Percentiles rank a stretch among this genome's conserved stretches.
Evolutionary conservation across 1,140 invertebrate genomes (phyloP).

Genomic region (Monomorium pharaonis): DNA sequence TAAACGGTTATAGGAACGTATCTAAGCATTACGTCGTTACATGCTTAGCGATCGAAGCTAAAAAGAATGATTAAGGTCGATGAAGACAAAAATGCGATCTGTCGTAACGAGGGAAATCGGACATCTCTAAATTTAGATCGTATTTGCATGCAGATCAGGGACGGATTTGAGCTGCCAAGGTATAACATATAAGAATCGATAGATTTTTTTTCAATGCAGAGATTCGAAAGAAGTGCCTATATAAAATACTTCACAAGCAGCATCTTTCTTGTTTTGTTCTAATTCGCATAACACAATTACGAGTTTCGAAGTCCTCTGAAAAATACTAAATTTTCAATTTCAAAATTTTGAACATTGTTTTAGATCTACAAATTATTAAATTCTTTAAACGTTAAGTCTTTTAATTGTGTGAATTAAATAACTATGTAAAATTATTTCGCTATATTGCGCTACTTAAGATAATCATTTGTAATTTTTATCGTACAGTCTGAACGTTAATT

Average conservation of each 20-base stretch:
- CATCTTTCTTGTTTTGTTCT: not conserved
- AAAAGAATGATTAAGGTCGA: conserved; percentile 71
- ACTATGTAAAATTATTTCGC: conserved; percentile 3
- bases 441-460: not conserved
- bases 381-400: not conserved
- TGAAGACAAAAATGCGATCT: conserved; percentile 71
- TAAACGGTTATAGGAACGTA: not conserved
- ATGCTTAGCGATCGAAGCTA: conserved; percentile 6
- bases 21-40: not conserved
- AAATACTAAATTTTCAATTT: not conserved
- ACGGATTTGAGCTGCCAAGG: conserved; percentile 66
- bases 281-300: not conserved
- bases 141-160: conserved; percentile 73
- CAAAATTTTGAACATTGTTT: not conserved
- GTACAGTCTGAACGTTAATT: conserved; percentile 26
- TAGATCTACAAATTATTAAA: not conserved
- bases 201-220: conserved; percentile 8
- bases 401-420: not conserved
- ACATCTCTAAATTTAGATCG: conserved; percentile 72
- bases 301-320: not conserved
- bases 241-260: not conserved
- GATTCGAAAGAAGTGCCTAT: not conserved
- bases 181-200: conserved; percentile 32
- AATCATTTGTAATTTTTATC: not conserved
- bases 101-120: conserved; percentile 73